These are phyloP conservation scores for Dipus sagitta DNA, from an alignment of 2,797 vertebrate genomes.

Conservation along the genomic window DNA sequence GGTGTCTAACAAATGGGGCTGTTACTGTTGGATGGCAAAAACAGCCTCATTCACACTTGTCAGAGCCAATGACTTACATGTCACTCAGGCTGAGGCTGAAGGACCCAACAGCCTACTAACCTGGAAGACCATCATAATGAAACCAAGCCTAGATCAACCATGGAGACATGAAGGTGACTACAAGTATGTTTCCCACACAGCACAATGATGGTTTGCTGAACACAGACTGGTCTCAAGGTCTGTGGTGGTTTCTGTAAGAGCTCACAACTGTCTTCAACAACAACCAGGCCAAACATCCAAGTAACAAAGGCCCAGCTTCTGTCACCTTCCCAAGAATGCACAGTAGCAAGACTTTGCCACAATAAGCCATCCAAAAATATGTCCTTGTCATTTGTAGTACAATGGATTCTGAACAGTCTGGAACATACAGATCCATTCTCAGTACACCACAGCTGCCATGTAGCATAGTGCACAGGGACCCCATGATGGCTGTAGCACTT, in stretches of 20 bases:
- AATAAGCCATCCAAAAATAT: background rate
- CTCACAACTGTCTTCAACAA: background rate
- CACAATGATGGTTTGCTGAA: background rate
- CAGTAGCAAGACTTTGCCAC: background rate
- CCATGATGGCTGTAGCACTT: background rate
- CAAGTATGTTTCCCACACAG: background rate
- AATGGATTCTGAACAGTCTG: too few species aligned
- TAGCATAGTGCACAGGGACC: too few species aligned
- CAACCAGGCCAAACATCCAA: background rate
- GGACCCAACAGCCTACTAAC: background rate
- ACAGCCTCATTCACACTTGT: background rate
- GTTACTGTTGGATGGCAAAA: background rate
- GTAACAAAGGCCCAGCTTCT: background rate
- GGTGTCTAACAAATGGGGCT: background rate
- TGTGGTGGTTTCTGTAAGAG: rapidly evolving
- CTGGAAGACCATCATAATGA: background rate
- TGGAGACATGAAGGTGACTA: background rate
- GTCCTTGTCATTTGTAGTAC: background rate
- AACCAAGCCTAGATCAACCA: too few species aligned
- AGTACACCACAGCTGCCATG: too few species aligned
- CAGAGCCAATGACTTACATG: background rate
- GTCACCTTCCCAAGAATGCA: background rate
- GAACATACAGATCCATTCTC: background rate
- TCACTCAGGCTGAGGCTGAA: background rate
- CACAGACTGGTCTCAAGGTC: background rate